Conservation (phyloP, 2,888 invertebrate genomes). For the Chirona hameri region DNA sequence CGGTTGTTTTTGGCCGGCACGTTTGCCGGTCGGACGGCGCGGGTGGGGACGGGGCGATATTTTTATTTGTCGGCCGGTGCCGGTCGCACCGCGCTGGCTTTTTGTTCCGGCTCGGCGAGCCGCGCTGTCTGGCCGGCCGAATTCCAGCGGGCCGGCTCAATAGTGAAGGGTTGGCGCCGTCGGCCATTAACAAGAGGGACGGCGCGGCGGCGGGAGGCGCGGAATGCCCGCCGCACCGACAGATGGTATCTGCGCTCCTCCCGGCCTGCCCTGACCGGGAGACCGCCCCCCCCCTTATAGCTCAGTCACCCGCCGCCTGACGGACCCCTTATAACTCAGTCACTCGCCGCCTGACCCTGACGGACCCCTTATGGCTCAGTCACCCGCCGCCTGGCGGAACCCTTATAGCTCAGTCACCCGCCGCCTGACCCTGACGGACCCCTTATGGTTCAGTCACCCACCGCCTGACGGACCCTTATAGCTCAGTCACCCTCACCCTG, state of each 20-base stretch:
- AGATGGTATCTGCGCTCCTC: neutral
- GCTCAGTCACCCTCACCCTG: no score
- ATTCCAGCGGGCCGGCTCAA: constrained; percentile 3
- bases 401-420: no score
- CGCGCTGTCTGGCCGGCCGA: constrained; percentile 23
- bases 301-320: neutral
- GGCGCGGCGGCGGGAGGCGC: neutral
- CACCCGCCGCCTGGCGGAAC: neutral
- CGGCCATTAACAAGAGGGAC: constrained; percentile 24
- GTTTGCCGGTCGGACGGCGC: neutral
- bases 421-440: no score
- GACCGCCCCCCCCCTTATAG: neutral
- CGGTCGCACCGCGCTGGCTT: neutral
- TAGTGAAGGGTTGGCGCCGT: constrained; percentile 2
- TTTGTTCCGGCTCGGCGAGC: neutral
- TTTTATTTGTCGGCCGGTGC: constrained; percentile 1
- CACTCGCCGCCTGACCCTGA: no score
- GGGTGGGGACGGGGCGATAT: neutral
- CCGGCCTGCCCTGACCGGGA: neutral
- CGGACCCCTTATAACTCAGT: no score
- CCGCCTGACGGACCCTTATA: no score
- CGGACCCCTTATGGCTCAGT: no score
- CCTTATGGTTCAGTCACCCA: no score
- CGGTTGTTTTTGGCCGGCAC: neutral
- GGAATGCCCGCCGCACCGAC: neutral